Base-by-base conservation (phyloP, 2,113 vertebrate species). In the Brachyistius frenatus region DNA sequence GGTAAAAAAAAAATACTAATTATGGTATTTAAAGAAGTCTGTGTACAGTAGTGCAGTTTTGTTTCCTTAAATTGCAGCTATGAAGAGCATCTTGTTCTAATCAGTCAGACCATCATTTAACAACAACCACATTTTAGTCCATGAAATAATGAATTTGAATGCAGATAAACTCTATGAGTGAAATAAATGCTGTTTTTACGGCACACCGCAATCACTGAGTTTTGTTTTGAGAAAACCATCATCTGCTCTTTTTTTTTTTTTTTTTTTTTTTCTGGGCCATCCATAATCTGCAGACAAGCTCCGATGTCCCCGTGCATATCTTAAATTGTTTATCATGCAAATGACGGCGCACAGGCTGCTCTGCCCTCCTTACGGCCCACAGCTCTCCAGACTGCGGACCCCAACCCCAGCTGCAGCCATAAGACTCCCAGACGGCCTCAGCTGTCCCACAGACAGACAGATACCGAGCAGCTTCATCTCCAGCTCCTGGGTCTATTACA, bases 251-350 rank as follows among this genome's bases (percentile, higher is more conserved):
- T 23, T 23, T 23, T 23, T 23, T 23, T 72, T 23, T 23, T 23
- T 23, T 23, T 23, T 23, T 23, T 23, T 23, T 23, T 93, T 91
- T 91, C 91, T 92, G 87, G 91, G 93, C 86, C 85, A 91, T 91
- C 89, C 83, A 82, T 88, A 92, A 92, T 94, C 88, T 90, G 91
- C 78, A 90, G 92, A 93, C 92, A 91, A 93, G 89, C 90, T 66
- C 53, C 41, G 80, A 83, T 88, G 92, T 89, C 91, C 83, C 91
- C 89, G 76, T 94, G 94, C 93, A 93, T 94, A 94, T 94, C 92
- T 94, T 94, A 93, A 91, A 91, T 92, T 93, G 91, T 94, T 94
- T 94, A 94, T 94, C 94, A 94, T 94, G 94, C 94, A 94, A 94
- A 94, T 94, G 89, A 93, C 44, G 73, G 87, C 76, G 76, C 66